These are phyloP conservation scores for Stercorarius parasiticus DNA, from an alignment of 2,113 vertebrate genomes.

Conservation along the genomic window DNA sequence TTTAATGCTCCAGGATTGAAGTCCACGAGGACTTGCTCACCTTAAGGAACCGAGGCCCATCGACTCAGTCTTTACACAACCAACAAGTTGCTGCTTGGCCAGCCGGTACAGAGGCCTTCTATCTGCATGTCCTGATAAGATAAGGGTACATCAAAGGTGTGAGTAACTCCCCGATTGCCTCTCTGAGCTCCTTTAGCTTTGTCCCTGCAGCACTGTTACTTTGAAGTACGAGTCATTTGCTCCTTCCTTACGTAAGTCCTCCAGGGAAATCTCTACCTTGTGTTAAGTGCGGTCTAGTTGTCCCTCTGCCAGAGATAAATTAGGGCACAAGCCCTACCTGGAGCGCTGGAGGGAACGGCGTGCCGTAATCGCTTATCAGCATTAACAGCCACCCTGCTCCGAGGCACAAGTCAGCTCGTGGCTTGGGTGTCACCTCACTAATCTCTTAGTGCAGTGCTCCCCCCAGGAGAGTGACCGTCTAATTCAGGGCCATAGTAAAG, in stretches of 20 bases:
- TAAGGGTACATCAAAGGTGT: slow-evolving; percentile 26
- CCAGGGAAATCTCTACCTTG: neutral
- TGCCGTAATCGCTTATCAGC: neutral
- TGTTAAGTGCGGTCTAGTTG: neutral
- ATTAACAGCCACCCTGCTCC: neutral
- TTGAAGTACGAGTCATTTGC: slow-evolving; percentile 1
- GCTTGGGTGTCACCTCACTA: neutral
- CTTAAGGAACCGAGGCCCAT: neutral
- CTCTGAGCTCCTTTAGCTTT: slow-evolving; percentile 11
- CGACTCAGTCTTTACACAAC: neutral
- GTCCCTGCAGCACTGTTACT: neutral
- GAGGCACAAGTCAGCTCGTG: neutral
- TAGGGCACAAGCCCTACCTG: neutral
- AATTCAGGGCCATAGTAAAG: neutral
- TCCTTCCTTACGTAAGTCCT: neutral
- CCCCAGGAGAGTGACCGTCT: neutral
- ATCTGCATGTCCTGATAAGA: slow-evolving; percentile 10
- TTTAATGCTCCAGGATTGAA: neutral
- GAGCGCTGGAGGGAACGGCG: neutral
- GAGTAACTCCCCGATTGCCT: neutral
- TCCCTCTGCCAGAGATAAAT: neutral
- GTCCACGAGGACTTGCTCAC: neutral
- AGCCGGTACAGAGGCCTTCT: neutral
- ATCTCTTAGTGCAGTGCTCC: neutral
- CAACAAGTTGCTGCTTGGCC: neutral